These are phyloP conservation scores for Oncorhynchus keta DNA, from an alignment of 2,113 vertebrate genomes.

Conservation along the genomic window DNA sequence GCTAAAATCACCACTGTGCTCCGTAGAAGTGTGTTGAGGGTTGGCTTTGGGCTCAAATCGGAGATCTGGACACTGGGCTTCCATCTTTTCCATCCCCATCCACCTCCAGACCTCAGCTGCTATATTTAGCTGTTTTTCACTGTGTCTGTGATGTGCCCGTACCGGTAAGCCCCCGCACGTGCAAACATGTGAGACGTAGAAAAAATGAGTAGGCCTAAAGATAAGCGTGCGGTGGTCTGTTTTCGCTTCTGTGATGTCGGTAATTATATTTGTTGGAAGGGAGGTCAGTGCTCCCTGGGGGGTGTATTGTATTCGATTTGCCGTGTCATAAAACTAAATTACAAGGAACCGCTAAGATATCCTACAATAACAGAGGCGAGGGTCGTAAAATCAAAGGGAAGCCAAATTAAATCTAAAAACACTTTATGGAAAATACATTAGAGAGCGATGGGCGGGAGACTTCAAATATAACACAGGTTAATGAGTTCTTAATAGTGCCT, in stretches of 20 bases:
- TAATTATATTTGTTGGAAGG: slow-evolving; percentile 70
- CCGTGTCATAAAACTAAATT: slow-evolving; percentile 65
- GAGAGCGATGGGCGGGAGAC: slow-evolving; percentile 49
- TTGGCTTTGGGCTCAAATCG: slow-evolving; percentile 18
- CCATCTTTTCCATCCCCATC: slow-evolving; percentile 78
- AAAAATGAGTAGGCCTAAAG: slow-evolving; percentile 54
- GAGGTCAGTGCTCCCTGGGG: slow-evolving; percentile 67
- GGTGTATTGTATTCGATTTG: slow-evolving; percentile 64
- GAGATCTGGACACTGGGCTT: slow-evolving; percentile 65
- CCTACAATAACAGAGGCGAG: slow-evolving; percentile 69
- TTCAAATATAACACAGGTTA: slow-evolving; percentile 68
- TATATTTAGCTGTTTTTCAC: slow-evolving; percentile 81
- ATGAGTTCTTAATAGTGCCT: slow-evolving; percentile 60
- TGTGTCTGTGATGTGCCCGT: neutral
- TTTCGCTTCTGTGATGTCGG: slow-evolving; percentile 67
- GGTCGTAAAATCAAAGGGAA: slow-evolving; percentile 66
- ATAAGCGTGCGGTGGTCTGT: slow-evolving; percentile 70
- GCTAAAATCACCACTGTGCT: too few species aligned
- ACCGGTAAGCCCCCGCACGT: neutral
- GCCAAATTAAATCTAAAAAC: slow-evolving; percentile 58
- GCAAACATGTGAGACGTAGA: slow-evolving; percentile 7
- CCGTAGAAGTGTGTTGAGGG: too few species aligned
- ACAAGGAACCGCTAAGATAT: slow-evolving; percentile 74
- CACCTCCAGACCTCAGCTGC: slow-evolving; percentile 61
- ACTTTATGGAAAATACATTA: slow-evolving; percentile 72